Base-by-base conservation (phyloP, 2,113 vertebrate species). In the Vicugna pacos region DNA sequence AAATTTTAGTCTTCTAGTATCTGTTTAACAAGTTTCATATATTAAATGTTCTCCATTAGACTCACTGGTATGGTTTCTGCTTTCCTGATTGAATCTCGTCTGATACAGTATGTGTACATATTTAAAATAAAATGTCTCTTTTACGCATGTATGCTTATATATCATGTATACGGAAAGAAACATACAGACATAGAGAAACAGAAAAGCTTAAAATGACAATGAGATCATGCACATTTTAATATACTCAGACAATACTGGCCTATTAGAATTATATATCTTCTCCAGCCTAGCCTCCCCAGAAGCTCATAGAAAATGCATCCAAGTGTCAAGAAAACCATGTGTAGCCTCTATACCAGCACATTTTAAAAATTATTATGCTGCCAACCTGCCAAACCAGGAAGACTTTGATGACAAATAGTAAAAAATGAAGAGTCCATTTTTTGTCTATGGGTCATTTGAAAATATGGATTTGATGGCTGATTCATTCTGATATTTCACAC, bases 321-420 rank as follows among this genome's bases (percentile, higher is more conserved):
- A 80, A 94, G 58, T 87, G 62, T 30, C 54, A 96, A 88, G 26
- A 96, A 97, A 97, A 92, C 6, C 6, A 80, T 46, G 38, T 50
- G 22, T n/a, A 93, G 20, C 12, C 50, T 94, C 84, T 76, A 42
- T 56, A 91, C 28, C 52, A 95, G 48, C 30, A 89, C 20, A 60
- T 12, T 79, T 94, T 65, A 96, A 94, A 96, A 89, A 73, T 73
- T 30, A 70, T 85, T 91, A 86, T 5, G 17, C 69, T 86, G 19
- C 77, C 79, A 89, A n/a, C 30, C 62, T 73, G 56, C 35, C 91
- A 97, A 91, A 76, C 9, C 42, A 96, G 26, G 80, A 92, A 77
- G 50, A 94, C 9, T 88, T 42, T 42, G 32, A 79, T 79, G 79
- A 83, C n/a, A 92, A 85, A 52, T n/a, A 65, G 17, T 93, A 48